Evolutionary conservation across 2,113 vertebrate species (phyloP).

Genomic region (Peucedramus taeniatus): DNA sequence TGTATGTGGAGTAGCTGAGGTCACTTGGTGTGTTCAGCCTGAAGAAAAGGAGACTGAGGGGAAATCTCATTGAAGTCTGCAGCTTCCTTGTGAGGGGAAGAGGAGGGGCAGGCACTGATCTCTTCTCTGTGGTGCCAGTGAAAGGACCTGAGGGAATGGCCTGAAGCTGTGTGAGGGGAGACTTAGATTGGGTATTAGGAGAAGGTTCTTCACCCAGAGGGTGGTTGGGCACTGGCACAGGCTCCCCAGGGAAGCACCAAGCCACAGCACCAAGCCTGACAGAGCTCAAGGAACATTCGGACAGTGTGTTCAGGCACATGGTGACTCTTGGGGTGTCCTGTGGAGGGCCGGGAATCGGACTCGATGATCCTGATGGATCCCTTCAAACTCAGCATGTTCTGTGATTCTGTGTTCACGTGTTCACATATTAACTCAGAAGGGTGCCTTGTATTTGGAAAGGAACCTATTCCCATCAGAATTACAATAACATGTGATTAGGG

Average conservation of each 20-base stretch:
- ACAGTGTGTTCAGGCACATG: accelerated
- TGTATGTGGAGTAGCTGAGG: accelerated
- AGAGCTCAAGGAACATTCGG: background rate
- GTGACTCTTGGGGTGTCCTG: background rate
- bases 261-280: background rate
- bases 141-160: background rate
- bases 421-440: background rate
- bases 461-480: background rate
- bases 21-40: background rate
- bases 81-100: background rate
- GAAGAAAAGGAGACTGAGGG: background rate
- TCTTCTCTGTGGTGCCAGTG: background rate
- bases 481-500: background rate
- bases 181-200: accelerated
- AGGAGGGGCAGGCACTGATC: background rate
- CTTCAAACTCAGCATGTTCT: background rate
- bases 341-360: background rate
- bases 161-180: background rate
- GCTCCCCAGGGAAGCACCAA: background rate
- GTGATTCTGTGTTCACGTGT: background rate
- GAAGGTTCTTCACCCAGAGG: background rate
- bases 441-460: background rate
- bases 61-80: accelerated
- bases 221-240: background rate
- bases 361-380: accelerated